Evolutionary conservation across 2,113 vertebrate species (phyloP), one percentile per base, ranked within the genome.

Genomic region (Pollachius pollachius): DNA sequence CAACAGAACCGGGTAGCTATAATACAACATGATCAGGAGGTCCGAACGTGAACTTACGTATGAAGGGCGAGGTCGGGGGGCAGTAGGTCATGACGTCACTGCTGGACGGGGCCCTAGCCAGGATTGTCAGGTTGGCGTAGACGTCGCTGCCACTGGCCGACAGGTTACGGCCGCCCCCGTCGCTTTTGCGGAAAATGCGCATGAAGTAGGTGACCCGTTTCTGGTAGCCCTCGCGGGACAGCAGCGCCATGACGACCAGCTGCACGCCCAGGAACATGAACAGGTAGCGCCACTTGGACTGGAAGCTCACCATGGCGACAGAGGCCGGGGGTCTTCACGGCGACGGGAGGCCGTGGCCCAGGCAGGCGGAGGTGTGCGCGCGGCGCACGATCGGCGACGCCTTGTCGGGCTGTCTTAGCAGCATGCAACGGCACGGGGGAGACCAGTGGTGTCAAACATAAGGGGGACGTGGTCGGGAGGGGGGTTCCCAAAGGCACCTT

Each of bases 181-280:
- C 88, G 0, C 63, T 64, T 56, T 89, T 93, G 60, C 86, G 90
- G 72, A 95, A 92, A 77, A 94, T 90, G 9, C 82, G 81, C 52
- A 94, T 87, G 81, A 93, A 92, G 68, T 92, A 92, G 3, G 80
- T 82, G n/a, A 94, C 88, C 64, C 92, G 82, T 68, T 85, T 90
- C 52, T 84, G 90, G 74, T 92, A 91, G 1, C 89, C 89, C 57
- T 93, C 93, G 3, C 86, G 81, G 71, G 92, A 93, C 54, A 95
- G 88, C 64, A 95, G 71, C 0, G 89, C 90, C 90, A 94, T 89
- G 57, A 94, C 85, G 15, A 93, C 90, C 73, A 95, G 79, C 84
- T 95, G 92, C 48, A 93, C 88, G 27, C 91, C 91, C 72, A 94
- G 80, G 73, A 95, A 86, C 82, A 94, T 84, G 67, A 93, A 81